Conservation (phyloP, 2,113 vertebrate species). For the Phylloscopus trochilus region DNA sequence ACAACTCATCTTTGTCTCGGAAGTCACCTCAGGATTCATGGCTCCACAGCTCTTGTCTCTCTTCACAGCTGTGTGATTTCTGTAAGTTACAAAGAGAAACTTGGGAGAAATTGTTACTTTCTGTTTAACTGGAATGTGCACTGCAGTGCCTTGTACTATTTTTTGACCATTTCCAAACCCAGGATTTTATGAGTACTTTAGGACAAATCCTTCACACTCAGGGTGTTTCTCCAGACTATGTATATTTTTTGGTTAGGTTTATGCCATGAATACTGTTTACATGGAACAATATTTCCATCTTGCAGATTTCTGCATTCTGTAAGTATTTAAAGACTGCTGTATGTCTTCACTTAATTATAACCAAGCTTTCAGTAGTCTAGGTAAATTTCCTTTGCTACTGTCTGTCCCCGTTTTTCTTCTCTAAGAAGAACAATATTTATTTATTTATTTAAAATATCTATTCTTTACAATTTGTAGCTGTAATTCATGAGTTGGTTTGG, state of each 20-base stretch:
- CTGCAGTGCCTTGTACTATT: neutral
- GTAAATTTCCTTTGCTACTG: neutral
- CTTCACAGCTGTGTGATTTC: neutral
- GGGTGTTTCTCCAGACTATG: neutral
- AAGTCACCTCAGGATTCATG: neutral
- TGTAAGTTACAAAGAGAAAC: neutral
- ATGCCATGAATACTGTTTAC: neutral
- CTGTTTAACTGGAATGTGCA: neutral
- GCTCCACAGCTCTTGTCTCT: neutral
- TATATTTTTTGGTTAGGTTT: neutral
- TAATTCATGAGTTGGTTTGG: neutral
- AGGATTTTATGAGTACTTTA: neutral
- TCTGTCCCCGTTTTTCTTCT: neutral
- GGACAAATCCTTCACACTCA: neutral
- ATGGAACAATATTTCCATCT: neutral
- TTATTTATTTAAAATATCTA: too few species aligned
- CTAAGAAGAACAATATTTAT: neutral
- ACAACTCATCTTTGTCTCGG: neutral
- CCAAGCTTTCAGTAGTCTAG: neutral
- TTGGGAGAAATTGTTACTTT: neutral
- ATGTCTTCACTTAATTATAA: neutral
- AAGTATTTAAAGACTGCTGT: neutral
- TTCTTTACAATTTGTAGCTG: neutral
- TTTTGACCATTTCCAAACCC: neutral
- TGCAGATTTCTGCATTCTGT: neutral